Evolutionary conservation across 2,888 invertebrate species (phyloP).

Genomic region (Agrenia bidenticulata): DNA sequence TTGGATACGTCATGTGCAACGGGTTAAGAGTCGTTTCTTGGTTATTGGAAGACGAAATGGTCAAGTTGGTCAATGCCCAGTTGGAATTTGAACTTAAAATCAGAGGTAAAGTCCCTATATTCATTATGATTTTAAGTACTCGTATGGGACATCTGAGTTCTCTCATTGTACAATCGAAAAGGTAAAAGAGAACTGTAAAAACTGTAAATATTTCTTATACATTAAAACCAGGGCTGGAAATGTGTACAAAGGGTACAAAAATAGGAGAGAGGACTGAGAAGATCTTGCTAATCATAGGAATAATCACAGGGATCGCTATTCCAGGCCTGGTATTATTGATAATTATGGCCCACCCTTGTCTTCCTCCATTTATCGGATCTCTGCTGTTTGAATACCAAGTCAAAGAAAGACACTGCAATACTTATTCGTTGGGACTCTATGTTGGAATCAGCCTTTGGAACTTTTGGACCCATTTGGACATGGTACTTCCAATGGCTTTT

Average conservation of each 20-base stretch:
- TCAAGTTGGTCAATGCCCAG: constrained; percentile 30
- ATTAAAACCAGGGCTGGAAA: background rate
- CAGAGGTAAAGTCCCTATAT: no score
- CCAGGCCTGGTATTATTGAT: constrained; percentile 30
- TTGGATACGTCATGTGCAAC: constrained; percentile 30
- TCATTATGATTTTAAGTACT: no score
- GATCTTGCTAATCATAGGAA: constrained; percentile 20
- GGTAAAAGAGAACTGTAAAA: no score
- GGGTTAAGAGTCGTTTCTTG: constrained; percentile 24
- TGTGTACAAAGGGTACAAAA: background rate
- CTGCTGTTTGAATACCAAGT: constrained; percentile 21
- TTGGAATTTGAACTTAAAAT: constrained; percentile 20
- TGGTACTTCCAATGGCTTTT: constrained; percentile 32
- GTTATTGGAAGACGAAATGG: constrained; percentile 25
- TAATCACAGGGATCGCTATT: constrained; percentile 23
- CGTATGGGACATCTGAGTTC: no score
- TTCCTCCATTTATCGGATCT: constrained; percentile 32
- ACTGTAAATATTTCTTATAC: no score
- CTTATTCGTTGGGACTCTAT: constrained; percentile 18
- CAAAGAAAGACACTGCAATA: constrained; percentile 12
- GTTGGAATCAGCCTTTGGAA: constrained; percentile 17
- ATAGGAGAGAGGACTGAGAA: constrained; percentile 20
- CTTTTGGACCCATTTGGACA: constrained; percentile 35
- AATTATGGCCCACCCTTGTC: constrained; percentile 31
- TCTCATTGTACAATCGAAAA: no score